Evolutionary conservation across 2,888 invertebrate genomes (phyloP), one percentile per base, ranked within the genome.

Genomic region (Lithophane socia): DNA sequence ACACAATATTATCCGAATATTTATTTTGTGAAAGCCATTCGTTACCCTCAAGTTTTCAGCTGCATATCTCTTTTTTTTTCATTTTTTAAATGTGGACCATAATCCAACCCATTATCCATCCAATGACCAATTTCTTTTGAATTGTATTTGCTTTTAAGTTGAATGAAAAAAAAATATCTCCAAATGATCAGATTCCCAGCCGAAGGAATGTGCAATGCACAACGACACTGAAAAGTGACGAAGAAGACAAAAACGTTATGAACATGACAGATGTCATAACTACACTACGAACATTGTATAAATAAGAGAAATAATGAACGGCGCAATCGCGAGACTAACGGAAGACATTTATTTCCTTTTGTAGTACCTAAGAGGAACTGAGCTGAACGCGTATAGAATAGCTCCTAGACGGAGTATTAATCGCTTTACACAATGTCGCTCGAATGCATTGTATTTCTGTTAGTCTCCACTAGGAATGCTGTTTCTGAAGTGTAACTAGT

Each of bases 291-390:
- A 24, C 37, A 37, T 37, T 5, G 37, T 37, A 37, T 37, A 37
- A 82, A 79, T 83, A 86, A 83, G 77, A 85, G 84, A 87, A 90
- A 89, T 90, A 91, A 88, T 88, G 86, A 88, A 85, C 79, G 79
- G 80, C 79, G 83, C 88, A 90, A 88, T 88, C 85, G 82, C 76
- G 74, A 82, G 75, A 74, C 85, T 79, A 85, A 73, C 79, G 84
- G 85, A 79, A 74, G 67, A 78, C 80, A 82, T 88, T 86, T 85
- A 87, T 91, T 90, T 90, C 82, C 90, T 86, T 89, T 89, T 90
- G 85, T 86, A 24, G 5, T 18, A 29, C 29, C 29, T 29, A 7
- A 42, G 61, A 73, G 68, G 73, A 84, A 74, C 68, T 60, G 58
- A n/a, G 58, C 47, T 61, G 56, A 73, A 54, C 66, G 71, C 65